Conservation (phyloP, 2,888 invertebrate genomes). For the Epinotia ramella region DNA sequence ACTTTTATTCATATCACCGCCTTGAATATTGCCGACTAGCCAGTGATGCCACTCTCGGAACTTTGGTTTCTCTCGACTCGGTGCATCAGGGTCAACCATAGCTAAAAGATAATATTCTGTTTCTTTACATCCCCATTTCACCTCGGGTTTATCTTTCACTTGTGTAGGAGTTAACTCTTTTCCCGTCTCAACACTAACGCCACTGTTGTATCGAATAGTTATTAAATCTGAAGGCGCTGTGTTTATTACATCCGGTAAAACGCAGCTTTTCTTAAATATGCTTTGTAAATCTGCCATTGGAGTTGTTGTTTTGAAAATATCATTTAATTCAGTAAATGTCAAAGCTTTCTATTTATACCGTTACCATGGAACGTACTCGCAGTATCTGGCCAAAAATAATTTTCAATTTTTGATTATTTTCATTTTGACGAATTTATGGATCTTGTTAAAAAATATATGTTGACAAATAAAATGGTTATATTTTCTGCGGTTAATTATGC, state of each 20-base stretch:
- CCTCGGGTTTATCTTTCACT: slow-evolving; percentile 88
- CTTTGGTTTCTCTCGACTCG: slow-evolving; percentile 88
- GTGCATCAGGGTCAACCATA: slow-evolving; percentile 91
- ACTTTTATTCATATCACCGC: slow-evolving; percentile 85
- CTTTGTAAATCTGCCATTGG: slow-evolving; percentile 65
- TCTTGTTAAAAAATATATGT: no score
- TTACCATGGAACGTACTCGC: neutral
- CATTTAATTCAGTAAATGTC: neutral
- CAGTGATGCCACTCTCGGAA: slow-evolving; percentile 92
- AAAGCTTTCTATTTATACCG: slow-evolving; percentile 1
- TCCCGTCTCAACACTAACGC: slow-evolving; percentile 83
- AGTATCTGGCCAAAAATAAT: neutral
- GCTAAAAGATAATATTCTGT: slow-evolving; percentile 87
- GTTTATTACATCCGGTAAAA: slow-evolving; percentile 89
- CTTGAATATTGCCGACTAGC: slow-evolving; percentile 90
- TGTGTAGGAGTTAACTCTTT: slow-evolving; percentile 89
- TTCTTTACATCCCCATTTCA: slow-evolving; percentile 87
- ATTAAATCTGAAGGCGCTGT: slow-evolving; percentile 82
- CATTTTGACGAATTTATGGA: neutral
- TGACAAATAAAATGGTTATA: no score
- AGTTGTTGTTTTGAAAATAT: slow-evolving; percentile 4
- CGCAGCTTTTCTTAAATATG: slow-evolving; percentile 81
- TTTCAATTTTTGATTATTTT: neutral
- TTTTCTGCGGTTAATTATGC: neutral
- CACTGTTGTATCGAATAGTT: slow-evolving; percentile 81